Conservation (phyloP, 2,888 invertebrate genomes). For the Minunthozetes semirufus region DNA sequence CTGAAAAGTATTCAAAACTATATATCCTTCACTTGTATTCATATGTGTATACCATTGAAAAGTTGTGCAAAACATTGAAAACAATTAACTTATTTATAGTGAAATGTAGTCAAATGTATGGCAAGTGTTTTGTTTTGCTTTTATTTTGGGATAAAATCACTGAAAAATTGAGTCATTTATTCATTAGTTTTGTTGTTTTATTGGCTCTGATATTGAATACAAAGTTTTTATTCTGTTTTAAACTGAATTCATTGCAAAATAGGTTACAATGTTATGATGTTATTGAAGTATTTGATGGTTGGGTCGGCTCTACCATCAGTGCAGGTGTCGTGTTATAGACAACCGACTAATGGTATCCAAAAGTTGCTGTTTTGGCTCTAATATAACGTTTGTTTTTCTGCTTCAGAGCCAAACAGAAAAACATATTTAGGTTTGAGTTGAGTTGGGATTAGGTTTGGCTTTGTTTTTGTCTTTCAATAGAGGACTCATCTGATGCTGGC, state of each 20-base stretch:
- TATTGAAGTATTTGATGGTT: conserved; percentile 4
- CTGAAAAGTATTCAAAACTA: neutral
- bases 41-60: neutral
- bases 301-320: conserved; percentile 10
- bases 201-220: neutral
- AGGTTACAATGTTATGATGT: conserved; percentile 30
- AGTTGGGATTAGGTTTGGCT: neutral
- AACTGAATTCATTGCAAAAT: neutral
- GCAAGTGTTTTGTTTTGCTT: neutral
- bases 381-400: neutral
- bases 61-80: neutral
- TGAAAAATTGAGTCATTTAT: too few species aligned
- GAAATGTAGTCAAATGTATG: conserved; percentile 6
- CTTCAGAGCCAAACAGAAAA: neutral
- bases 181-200: neutral
- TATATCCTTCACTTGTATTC: neutral
- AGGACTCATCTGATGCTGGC: neutral
- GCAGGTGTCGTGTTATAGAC: conserved; percentile 21
- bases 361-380: neutral
- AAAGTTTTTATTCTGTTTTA: too few species aligned
- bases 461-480: neutral
- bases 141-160: too few species aligned
- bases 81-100: neutral
- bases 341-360: neutral
- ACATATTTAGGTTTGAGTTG: neutral